Evolutionary conservation across 2,113 vertebrate genomes (phyloP), one percentile per base, ranked within the genome.

Genomic region (Gallinago paraguaiae): DNA sequence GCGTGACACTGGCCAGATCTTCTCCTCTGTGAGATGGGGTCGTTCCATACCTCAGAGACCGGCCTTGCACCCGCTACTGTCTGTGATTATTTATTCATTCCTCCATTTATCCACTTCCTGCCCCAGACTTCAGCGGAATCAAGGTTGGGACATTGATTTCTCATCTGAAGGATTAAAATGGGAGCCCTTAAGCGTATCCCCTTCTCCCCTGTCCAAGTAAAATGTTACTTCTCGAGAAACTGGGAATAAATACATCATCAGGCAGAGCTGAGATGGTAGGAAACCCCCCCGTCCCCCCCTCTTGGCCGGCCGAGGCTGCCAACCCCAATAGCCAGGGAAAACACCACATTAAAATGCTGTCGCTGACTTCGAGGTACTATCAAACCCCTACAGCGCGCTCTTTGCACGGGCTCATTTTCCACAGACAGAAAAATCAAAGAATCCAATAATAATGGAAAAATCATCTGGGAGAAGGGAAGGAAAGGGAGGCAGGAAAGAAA

Each of bases 341-440:
- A 54, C 33, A 85, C 74, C 43, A 59, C 51, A 88, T 92, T 90
- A 75, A 95, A 93, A 90, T 75, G 13, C 46, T 95, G 74, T 63
- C 71, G 30, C 46, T 65, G 35, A 45, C 64, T 87, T 86, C 83
- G 64, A 83, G 95, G 33, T 48, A 63, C 64, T 67, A 81, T 90
- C 90, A 87, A 86, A 82, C 20, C 17, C 18, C 51, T 30, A 48
- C 43, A 93, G 25, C 19, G 6, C n/a, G 51, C 35, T 39, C 56
- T 72, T 90, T 88, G 27, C 51, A 89, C 56, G 90, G 83, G 56
- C 51, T 93, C 25, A 80, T 92, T 90, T 96, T 90, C 67, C 59
- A 88, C 71, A 88, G 68, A 51, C 8, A 70, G 59, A 31, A 88
- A 92, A 94, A 96, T 86, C 68, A 94, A 96, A 86, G 37, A 77